These are phyloP conservation scores for Lacerta viridis DNA, from an alignment of 2,797 vertebrate species.

Conservation along the genomic window DNA sequence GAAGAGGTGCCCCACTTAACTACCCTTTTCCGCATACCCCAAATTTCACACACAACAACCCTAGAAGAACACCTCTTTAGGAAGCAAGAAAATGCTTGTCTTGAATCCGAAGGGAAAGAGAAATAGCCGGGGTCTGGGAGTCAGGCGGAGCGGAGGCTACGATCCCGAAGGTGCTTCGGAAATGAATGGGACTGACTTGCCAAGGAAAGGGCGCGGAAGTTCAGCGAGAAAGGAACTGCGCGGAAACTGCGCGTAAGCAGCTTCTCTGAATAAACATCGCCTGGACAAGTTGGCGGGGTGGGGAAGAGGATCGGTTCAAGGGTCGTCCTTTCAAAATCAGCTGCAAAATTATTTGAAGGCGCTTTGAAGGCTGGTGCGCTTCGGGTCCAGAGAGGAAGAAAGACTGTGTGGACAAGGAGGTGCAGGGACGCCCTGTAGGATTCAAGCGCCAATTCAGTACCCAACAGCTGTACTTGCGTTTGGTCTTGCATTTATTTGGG, in stretches of 20 bases:
- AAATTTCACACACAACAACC: neutral
- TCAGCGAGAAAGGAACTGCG: neutral
- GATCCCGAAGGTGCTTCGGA: conserved; percentile 42
- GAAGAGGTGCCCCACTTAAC: neutral
- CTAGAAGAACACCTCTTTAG: conserved; percentile 30
- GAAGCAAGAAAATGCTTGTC: conserved; percentile 59
- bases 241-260: no score
- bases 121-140: conserved; percentile 83
- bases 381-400: no score
- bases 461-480: neutral
- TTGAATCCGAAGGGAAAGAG: conserved; percentile 63
- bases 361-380: neutral
- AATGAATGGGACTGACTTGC: neutral
- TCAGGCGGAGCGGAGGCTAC: conserved; percentile 80
- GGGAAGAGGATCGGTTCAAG: neutral
- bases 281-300: no score
- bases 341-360: neutral
- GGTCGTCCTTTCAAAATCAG: neutral
- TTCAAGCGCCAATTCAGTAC: neutral
- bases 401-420: neutral
- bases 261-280: neutral
- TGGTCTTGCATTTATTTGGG: neutral
- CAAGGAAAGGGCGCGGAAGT: no score
- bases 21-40: neutral
- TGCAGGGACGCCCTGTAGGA: neutral